Evolutionary conservation across 1,140 invertebrate genomes (phyloP), one percentile per base, ranked within the genome.

Genomic region (Triops cancriformis): DNA sequence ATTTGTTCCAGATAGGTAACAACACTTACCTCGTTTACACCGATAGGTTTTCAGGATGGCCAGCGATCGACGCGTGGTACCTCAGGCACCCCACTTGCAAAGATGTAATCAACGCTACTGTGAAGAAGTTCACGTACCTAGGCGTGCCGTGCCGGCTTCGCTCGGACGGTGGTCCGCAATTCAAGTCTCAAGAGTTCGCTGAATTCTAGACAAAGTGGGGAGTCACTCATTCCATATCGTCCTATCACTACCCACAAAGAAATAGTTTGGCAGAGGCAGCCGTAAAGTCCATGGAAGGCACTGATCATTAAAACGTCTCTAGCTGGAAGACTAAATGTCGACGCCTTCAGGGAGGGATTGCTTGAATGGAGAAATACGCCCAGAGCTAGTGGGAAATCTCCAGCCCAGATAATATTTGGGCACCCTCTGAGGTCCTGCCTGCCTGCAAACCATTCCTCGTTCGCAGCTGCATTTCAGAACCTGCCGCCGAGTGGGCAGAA

Each of bases 101-200:
- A 14, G 72, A 78, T 26, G 11, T 74, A 4, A 76, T 42, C 72
- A 27, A 42, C 14, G 10, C 37, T 26, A 28, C 84, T 23, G 81
- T 81, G 72, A 74, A 80, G 27, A 82, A 84, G 9, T 86, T 86
- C 81, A 79, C 82, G 10, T 79, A 79, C 43, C 82, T 83, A 78
- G 85, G 85, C 9, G 79, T 86, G 73, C 85, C 85, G 7, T 75
- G 83, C 26, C 80, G 80, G 73, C 64, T 86, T 6, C 82, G 86
- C 26, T 83, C 83, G 0, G 86, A 88, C 80, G n/a, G n/a, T n/a
- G n/a, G n/a, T n/a, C n/a, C n/a, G n/a, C n/a, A n/a, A n/a, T n/a
- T n/a, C n/a, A n/a, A 84, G 12, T 84, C 82, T 11, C 73, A 80
- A 64, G 82, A 85, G 80, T 87, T 87, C 79, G 74, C 79, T 79